phyloP scores from a whole-genome alignment of 2,888 invertebrate species.

The Frankliniella fusca region DNA sequence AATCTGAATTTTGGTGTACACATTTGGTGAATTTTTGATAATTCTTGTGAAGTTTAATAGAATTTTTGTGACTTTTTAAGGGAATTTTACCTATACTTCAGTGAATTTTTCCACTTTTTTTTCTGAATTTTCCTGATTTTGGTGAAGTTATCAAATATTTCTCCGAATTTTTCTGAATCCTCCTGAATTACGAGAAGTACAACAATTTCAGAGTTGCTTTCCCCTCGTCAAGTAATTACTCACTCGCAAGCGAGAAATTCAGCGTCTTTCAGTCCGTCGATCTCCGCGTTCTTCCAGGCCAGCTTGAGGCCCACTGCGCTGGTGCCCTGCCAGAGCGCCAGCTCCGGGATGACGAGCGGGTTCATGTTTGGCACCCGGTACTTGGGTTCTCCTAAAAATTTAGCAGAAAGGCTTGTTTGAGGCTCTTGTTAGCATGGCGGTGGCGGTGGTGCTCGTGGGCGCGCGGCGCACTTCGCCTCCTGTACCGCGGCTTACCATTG shows the following conservation, averaged over 20 bases:
- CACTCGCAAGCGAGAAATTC: constrained; percentile 40
- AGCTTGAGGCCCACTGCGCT: constrained; percentile 39
- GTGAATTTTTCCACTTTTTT: not conserved
- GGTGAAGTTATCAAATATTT: no score
- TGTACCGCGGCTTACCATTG: not conserved
- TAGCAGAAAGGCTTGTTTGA: not conserved
- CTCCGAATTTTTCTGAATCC: no score
- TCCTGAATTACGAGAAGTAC: not conserved
- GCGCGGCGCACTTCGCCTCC: not conserved
- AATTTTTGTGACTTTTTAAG: no score
- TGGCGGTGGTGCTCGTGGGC: not conserved
- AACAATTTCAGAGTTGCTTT: not conserved
- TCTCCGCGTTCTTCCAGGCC: constrained; percentile 38
- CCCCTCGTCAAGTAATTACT: constrained; percentile 27
- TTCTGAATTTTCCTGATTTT: no score
- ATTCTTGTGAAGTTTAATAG: no score
- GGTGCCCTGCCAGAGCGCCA: constrained; percentile 40
- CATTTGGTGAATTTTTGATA: no score
- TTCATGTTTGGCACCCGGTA: constrained; percentile 41
- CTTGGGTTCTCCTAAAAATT: constrained; percentile 40
- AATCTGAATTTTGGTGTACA: no score
- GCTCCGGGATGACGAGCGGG: constrained; percentile 40
- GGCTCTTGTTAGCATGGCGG: not conserved
- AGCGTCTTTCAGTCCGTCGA: constrained; percentile 39
- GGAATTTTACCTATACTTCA: not conserved